These are phyloP conservation scores for Tarsius wallacei DNA, from an alignment of 2,797 vertebrate genomes.

Conservation along the genomic window DNA sequence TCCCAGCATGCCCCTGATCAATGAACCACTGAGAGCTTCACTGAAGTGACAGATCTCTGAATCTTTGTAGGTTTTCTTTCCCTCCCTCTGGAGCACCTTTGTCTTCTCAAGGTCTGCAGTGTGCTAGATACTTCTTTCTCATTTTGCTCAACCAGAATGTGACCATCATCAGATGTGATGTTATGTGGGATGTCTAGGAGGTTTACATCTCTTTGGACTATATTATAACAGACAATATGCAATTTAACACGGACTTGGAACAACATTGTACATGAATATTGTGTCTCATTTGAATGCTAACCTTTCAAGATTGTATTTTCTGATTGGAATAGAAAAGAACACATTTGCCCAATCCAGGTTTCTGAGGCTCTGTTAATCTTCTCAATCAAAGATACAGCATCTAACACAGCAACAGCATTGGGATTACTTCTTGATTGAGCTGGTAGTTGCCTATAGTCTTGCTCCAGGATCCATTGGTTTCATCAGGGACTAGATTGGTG, in stretches of 20 bases:
- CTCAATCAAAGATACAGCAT: background rate
- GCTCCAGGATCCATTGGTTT: background rate
- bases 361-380: background rate
- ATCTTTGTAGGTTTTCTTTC: background rate
- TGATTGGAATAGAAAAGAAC: background rate
- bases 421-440: background rate
- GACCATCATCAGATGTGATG: background rate
- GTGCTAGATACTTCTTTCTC: background rate
- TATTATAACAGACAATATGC: background rate
- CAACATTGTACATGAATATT: background rate
- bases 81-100: background rate
- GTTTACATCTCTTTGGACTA: background rate
- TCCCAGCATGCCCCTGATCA: background rate
- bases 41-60: background rate
- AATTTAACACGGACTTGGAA: background rate
- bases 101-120: background rate
- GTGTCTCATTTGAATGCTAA: background rate
- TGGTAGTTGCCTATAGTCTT: background rate
- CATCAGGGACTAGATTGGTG: background rate
- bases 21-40: background rate
- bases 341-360: background rate
- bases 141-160: background rate
- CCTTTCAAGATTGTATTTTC: constrained; percentile 20
- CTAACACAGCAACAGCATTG: background rate
- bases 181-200: background rate